Conservation (phyloP, 2,888 invertebrate species). For the Leptogaster cylindrica region DNA sequence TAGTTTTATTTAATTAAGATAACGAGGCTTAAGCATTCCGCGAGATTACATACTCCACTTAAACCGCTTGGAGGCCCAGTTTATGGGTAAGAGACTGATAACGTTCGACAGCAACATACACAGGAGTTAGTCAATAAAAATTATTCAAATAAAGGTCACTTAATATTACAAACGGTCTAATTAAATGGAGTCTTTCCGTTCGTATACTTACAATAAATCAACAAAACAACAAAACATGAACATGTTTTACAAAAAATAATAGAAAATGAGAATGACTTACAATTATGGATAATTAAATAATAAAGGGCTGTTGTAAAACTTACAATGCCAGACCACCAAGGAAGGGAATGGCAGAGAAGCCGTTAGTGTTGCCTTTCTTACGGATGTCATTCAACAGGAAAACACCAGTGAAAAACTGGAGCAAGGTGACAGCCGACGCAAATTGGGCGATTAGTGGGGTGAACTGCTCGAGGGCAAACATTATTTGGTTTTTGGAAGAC, state of each 20-base stretch:
- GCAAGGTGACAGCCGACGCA: slow-evolving; percentile 78
- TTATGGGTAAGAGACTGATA: too few relatives aligned
- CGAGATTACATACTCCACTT: too few relatives aligned
- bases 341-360: slow-evolving; percentile 74
- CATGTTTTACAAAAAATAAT: neutral
- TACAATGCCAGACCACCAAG: slow-evolving; percentile 79
- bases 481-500: slow-evolving; percentile 50
- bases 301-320: slow-evolving; percentile 59
- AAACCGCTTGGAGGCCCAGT: too few relatives aligned
- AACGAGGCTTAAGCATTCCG: too few relatives aligned
- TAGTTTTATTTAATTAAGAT: too few relatives aligned
- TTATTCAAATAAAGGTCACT: neutral
- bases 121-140: too few relatives aligned
- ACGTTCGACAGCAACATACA: too few relatives aligned
- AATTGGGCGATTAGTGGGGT: slow-evolving; percentile 71
- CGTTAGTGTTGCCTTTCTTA: slow-evolving; percentile 70
- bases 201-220: too few relatives aligned
- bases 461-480: slow-evolving; percentile 67
- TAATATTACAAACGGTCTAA: neutral
- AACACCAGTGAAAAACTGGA: slow-evolving; percentile 82
- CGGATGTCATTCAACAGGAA: slow-evolving; percentile 77
- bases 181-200: neutral
- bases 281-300: neutral
- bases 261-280: neutral
- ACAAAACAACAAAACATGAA: neutral